phyloP scores from a whole-genome alignment of 23 tunicate genomes.

The Pegea sp. region DNA sequence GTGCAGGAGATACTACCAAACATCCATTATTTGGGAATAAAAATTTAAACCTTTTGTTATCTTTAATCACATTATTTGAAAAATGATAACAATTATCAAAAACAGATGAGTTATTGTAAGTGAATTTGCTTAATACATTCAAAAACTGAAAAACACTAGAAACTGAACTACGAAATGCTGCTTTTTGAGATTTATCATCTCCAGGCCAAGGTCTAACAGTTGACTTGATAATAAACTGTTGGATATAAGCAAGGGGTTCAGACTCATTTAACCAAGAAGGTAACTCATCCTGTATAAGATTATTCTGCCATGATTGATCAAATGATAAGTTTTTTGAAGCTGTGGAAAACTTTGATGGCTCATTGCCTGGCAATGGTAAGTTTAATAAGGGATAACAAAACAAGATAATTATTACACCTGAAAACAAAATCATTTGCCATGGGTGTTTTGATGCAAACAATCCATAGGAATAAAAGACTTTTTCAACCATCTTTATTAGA shows the following conservation, averaged over 20 bases:
- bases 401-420: slow-evolving; percentile 32
- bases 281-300: too few species aligned
- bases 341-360: slow-evolving; percentile 33
- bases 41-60: slow-evolving; percentile 17
- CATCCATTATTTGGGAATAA: slow-evolving; percentile 72
- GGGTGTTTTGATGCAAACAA: slow-evolving; percentile 66
- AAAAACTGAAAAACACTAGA: slow-evolving; percentile 13
- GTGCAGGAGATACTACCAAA: slow-evolving; percentile 52
- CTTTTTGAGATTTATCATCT: neutral
- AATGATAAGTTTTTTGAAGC: slow-evolving; percentile 12
- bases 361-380: slow-evolving; percentile 80
- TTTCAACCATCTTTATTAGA: neutral
- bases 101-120: slow-evolving; percentile 3
- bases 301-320: too few species aligned
- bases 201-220: slow-evolving; percentile 6
- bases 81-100: slow-evolving; percentile 26
- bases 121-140: slow-evolving; percentile 17
- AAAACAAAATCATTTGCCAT: slow-evolving; percentile 32
- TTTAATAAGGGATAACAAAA: slow-evolving; percentile 66
- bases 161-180: slow-evolving; percentile 8
- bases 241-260: slow-evolving; percentile 31
- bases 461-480: slow-evolving; percentile 42
- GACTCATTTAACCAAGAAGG: too few species aligned
- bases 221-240: slow-evolving; percentile 49
- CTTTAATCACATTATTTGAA: slow-evolving; percentile 18